phyloP scores from a whole-genome alignment of 2,888 invertebrate species.

The Rhingia rostrata region DNA sequence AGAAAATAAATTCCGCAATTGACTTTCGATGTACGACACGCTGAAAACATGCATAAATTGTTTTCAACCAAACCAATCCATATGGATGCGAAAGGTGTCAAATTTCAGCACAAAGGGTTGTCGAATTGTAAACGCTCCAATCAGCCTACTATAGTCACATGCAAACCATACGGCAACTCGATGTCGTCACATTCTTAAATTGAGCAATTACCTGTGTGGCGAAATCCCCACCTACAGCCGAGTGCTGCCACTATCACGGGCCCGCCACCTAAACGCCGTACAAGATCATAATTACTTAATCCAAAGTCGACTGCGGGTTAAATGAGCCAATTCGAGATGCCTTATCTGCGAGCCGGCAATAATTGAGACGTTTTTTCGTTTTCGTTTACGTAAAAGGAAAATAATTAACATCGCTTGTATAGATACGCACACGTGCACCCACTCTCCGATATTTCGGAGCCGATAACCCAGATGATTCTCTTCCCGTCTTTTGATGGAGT shows the following conservation, averaged over 20 bases:
- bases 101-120: slow-evolving; percentile 9
- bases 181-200: slow-evolving; percentile 29
- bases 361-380: slow-evolving; percentile 72
- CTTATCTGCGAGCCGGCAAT: slow-evolving; percentile 62
- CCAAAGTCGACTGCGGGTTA: slow-evolving; percentile 45
- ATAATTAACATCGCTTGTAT: slow-evolving; percentile 61
- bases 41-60: slow-evolving; percentile 56
- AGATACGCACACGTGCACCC: slow-evolving; percentile 69
- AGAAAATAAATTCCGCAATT: slow-evolving; percentile 68
- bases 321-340: slow-evolving; percentile 70
- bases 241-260: slow-evolving; percentile 12
- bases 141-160: background rate
- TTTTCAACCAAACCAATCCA: slow-evolving; percentile 3
- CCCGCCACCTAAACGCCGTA: slow-evolving; percentile 44
- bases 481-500: slow-evolving; percentile 20
- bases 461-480: slow-evolving; percentile 56
- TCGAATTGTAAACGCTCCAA: background rate
- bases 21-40: slow-evolving; percentile 59
- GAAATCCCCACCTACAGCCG: slow-evolving; percentile 53
- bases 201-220: slow-evolving; percentile 69
- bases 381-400: slow-evolving; percentile 26
- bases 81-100: slow-evolving; percentile 13
- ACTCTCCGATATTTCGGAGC: slow-evolving; percentile 53
- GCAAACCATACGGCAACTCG: background rate
- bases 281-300: slow-evolving; percentile 70